These are phyloP conservation scores for Scaptomyza graminum DNA, from an alignment of 1,140 invertebrate genomes.

Conservation along the genomic window DNA sequence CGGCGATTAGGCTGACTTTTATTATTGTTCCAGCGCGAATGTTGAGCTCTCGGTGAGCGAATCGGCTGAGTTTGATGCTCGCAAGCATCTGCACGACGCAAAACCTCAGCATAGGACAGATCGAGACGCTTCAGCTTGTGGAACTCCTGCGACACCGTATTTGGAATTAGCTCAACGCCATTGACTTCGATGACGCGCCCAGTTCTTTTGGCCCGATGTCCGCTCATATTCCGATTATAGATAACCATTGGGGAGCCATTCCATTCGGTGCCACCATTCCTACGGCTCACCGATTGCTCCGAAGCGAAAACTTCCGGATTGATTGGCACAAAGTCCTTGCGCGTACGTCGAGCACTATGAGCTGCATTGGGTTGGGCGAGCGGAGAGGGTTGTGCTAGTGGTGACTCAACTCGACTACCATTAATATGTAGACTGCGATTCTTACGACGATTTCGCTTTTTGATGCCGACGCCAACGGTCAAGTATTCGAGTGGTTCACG, in stretches of 20 bases:
- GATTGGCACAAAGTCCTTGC: conserved; percentile 85
- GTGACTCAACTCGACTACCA: conserved; percentile 87
- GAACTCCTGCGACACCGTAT: conserved; percentile 91
- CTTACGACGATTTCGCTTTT: conserved; percentile 87
- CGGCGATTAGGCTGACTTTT: conserved; percentile 41
- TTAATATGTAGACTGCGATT: conserved; percentile 85
- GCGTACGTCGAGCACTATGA: conserved; percentile 85
- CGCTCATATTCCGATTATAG: conserved; percentile 85
- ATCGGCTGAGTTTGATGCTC: conserved; percentile 51
- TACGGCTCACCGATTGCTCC: conserved; percentile 22
- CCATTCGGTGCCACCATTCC: conserved; percentile 86
- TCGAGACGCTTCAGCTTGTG: conserved; percentile 91
- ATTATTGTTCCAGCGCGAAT: conserved; percentile 37
- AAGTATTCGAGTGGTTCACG: conserved; percentile 88
- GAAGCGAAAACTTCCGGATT: conserved; percentile 69
- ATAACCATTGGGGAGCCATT: conserved; percentile 88
- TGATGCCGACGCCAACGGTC: conserved; percentile 85
- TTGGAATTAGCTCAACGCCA: conserved; percentile 87
- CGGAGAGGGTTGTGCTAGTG: conserved; percentile 84
- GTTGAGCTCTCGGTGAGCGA: conserved; percentile 34
- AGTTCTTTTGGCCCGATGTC: conserved; percentile 29
- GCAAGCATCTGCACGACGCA: conserved; percentile 87
- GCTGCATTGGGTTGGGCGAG: conserved; percentile 85
- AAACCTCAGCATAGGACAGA: conserved; percentile 92
- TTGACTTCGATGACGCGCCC: conserved; percentile 68